phyloP scores from a whole-genome alignment of 2,888 invertebrate genomes.

The Cataglyphis altisquamis region DNA sequence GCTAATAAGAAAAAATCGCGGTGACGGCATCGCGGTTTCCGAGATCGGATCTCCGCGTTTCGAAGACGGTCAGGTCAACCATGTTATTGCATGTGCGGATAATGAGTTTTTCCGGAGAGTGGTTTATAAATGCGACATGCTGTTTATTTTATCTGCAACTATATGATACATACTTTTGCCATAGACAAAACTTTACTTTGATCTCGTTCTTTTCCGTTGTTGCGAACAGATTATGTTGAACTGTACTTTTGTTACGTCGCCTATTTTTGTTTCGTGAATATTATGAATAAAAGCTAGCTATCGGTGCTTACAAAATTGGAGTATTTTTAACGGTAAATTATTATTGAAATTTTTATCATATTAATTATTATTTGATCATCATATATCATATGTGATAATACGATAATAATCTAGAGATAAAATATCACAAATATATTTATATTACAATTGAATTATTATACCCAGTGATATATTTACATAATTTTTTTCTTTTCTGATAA shows the following conservation, averaged over 20 bases:
- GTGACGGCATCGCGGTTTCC: not conserved
- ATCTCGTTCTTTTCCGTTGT: not conserved
- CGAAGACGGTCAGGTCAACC: not conserved
- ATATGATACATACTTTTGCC: not conserved
- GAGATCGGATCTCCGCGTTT: not conserved
- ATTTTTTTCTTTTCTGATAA: not conserved
- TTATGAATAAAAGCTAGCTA: not conserved
- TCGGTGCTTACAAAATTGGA: not conserved
- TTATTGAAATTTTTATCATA: not conserved
- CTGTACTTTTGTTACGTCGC: not conserved
- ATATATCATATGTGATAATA: not conserved
- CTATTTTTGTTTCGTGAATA: not conserved
- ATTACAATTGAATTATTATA: not conserved
- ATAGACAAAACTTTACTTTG: not conserved
- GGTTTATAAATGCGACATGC: not conserved
- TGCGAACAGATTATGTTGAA: not conserved
- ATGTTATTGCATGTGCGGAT: not conserved
- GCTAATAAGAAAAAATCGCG: conserved; percentile 34
- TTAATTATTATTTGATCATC: not conserved
- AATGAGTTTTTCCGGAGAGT: conserved; percentile 10
- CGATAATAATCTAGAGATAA: not conserved
- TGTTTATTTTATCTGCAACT: not conserved
- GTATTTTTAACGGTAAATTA: conserved; percentile 6
- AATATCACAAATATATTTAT: not conserved
- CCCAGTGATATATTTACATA: not conserved